Conservation (phyloP, 2,888 invertebrate genomes). For the Meloe dianella region DNA sequence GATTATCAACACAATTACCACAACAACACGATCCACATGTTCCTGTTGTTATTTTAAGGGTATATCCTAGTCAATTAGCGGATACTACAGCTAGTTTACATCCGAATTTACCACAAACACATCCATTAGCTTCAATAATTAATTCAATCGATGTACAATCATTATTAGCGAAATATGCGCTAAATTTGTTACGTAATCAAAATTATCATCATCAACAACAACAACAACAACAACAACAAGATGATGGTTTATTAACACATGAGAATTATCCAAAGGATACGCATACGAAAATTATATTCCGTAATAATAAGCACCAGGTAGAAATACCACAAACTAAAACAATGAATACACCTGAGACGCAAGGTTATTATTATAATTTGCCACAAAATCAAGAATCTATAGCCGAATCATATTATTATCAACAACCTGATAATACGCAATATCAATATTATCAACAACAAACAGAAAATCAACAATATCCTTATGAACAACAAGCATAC, state of each 20-base stretch:
- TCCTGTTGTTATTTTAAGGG: conserved; percentile 65
- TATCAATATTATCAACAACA: conserved; percentile 21
- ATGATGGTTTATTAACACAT: conserved; percentile 55
- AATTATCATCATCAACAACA: conserved; percentile 18
- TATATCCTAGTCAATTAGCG: conserved; percentile 65
- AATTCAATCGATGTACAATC: conserved; percentile 65
- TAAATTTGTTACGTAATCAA: conserved; percentile 26
- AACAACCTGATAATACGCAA: conserved; percentile 16
- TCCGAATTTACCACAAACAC: conserved; percentile 64
- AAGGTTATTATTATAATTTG: conserved; percentile 22
- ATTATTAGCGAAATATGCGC: conserved; percentile 61
- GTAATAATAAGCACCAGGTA: conserved; percentile 27
- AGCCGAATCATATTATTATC: conserved; percentile 27
- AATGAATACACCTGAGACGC: conserved; percentile 30
- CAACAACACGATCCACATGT: conserved; percentile 60
- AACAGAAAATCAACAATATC: neutral
- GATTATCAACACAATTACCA: conserved; percentile 61
- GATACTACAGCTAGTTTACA: conserved; percentile 64
- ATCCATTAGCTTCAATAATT: conserved; percentile 63
- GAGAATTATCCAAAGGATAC: conserved; percentile 67
- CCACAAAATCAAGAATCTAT: conserved; percentile 5
- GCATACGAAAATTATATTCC: conserved; percentile 65
- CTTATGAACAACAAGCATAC: conserved; percentile 15
- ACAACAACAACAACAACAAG: conserved; percentile 46
- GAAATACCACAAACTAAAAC: conserved; percentile 30